Conservation (phyloP, 2,888 invertebrate genomes). For the Thymelicus sylvestris region DNA sequence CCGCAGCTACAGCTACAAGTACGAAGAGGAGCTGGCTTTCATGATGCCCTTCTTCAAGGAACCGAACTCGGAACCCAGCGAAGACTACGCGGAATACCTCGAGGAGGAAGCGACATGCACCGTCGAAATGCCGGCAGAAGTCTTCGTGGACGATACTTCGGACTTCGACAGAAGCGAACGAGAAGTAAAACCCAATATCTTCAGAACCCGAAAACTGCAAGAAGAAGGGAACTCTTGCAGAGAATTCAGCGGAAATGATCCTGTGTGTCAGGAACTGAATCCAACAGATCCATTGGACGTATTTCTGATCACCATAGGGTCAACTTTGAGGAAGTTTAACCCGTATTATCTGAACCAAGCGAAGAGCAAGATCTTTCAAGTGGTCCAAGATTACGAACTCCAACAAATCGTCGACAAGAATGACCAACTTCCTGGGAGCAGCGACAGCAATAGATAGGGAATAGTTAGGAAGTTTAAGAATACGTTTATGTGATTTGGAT, state of each 20-base stretch:
- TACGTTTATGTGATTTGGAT: neutral
- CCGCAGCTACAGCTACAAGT: conserved; percentile 67
- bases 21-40: conserved; percentile 70
- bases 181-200: conserved; percentile 49
- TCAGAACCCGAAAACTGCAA: conserved; percentile 45
- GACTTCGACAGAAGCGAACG: conserved; percentile 49
- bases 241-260: conserved; percentile 32
- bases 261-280: conserved; percentile 57
- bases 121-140: conserved; percentile 56
- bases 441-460: conserved; percentile 50
- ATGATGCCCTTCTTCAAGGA: conserved; percentile 69
- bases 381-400: conserved; percentile 76
- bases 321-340: conserved; percentile 67
- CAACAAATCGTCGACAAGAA: conserved; percentile 68
- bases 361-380: conserved; percentile 75
- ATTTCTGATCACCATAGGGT: conserved; percentile 69
- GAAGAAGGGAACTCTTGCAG: conserved; percentile 41
- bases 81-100: conserved; percentile 58
- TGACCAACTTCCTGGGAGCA: conserved; percentile 46
- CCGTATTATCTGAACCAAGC: conserved; percentile 76
- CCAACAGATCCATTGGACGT: conserved; percentile 69
- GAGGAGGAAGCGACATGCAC: conserved; percentile 55
- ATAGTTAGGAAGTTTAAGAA: neutral
- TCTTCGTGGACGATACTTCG: conserved; percentile 51
- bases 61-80: conserved; percentile 42